phyloP scores from a whole-genome alignment of 2,113 vertebrate genomes.

The Tyto alba region DNA sequence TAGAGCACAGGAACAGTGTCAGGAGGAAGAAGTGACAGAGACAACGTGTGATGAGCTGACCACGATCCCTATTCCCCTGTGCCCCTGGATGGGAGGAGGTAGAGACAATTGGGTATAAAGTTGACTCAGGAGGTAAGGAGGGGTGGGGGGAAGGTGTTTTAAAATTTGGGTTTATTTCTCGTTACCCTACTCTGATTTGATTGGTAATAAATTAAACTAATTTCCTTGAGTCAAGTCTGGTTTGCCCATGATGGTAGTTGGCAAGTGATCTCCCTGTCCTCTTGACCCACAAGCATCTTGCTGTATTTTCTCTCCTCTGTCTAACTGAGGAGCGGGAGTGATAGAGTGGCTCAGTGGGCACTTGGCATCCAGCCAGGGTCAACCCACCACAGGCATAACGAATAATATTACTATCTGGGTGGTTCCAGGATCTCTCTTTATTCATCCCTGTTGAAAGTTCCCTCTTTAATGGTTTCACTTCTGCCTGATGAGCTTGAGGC shows the following conservation, averaged over 20 bases:
- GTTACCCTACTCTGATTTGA: neutral
- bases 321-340: neutral
- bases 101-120: neutral
- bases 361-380: neutral
- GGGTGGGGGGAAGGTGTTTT: neutral
- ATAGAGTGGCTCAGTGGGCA: accelerated
- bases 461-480: neutral
- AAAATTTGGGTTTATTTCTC: neutral
- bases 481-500: neutral
- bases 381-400: neutral
- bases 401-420: neutral
- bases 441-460: neutral
- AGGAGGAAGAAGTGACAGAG: neutral
- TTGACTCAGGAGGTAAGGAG: neutral
- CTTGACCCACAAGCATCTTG: accelerated
- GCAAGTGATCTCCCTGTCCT: neutral
- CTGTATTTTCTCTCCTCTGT: neutral
- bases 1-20: neutral
- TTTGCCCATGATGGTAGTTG: accelerated
- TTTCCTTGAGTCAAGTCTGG: neutral
- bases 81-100: neutral
- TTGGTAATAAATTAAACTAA: neutral
- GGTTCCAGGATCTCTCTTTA: neutral
- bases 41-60: neutral
- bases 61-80: neutral